phyloP scores from a whole-genome alignment of 2,888 invertebrate species.

The Zygaena filipendulae region DNA sequence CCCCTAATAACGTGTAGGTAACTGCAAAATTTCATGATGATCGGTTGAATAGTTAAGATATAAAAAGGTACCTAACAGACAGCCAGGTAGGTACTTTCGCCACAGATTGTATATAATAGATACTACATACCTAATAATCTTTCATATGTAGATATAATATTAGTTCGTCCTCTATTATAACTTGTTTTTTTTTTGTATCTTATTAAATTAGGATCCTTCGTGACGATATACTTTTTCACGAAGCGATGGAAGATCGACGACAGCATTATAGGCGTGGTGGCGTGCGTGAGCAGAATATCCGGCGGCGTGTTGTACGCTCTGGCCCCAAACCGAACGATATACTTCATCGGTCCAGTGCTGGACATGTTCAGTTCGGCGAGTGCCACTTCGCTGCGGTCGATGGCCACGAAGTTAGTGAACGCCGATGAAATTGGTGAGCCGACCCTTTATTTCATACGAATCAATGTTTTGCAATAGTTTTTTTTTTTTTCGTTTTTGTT shows the following conservation, averaged over 20 bases:
- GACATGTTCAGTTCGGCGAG: slow-evolving; percentile 69
- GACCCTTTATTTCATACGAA: neutral
- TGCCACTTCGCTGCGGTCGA: slow-evolving; percentile 66
- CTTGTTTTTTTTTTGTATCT: too few species aligned
- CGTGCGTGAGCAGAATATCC: slow-evolving; percentile 61
- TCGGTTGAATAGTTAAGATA: too few species aligned
- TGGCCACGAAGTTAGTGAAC: slow-evolving; percentile 66
- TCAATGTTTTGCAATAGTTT: too few species aligned
- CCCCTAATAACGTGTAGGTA: too few species aligned
- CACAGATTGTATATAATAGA: too few species aligned
- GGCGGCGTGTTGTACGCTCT: slow-evolving; percentile 61
- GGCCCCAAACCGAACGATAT: slow-evolving; percentile 48
- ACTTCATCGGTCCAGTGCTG: slow-evolving; percentile 63
- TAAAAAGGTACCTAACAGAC: too few species aligned
- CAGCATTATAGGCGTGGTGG: slow-evolving; percentile 56
- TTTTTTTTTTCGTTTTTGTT: slow-evolving; percentile 2
- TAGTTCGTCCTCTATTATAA: too few species aligned
- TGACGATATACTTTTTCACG: slow-evolving; percentile 62
- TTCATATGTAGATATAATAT: too few species aligned
- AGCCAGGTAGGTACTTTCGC: too few species aligned
- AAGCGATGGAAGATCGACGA: slow-evolving; percentile 61
- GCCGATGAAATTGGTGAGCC: slow-evolving; percentile 65
- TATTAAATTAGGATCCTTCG: slow-evolving; percentile 61
- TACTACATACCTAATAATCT: too few species aligned
- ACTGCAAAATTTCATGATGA: too few species aligned